A percentile compares a stretch with the other conserved stretches of the same genome.
Conservation (phyloP, 1,140 invertebrate genomes). For the Thereuonema tuberculata region DNA sequence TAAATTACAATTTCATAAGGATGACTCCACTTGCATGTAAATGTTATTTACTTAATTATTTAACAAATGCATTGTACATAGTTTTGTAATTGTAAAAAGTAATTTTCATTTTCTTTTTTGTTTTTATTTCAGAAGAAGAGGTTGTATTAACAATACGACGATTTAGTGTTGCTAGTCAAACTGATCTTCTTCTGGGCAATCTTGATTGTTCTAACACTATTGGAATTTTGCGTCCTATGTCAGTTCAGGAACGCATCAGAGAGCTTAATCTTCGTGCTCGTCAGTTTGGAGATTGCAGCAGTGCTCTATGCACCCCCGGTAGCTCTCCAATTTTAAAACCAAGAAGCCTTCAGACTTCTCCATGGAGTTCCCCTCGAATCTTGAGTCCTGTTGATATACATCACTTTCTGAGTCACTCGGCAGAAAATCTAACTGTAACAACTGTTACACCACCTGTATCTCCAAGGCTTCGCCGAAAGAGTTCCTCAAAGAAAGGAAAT, state of each 20-base stretch:
- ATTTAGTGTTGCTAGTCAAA: conserved; percentile 39
- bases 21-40: no score
- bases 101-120: no score
- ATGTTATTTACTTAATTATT: no score
- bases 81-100: no score
- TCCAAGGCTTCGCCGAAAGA: conserved; percentile 27
- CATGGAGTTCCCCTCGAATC: conserved; percentile 40
- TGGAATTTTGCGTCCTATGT: conserved; percentile 8
- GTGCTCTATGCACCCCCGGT: not conserved
- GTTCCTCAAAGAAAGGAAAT: conserved; percentile 7
- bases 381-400: conserved; percentile 38
- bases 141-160: conserved; percentile 16
- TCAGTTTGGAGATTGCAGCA: conserved; percentile 36
- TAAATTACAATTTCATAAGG: no score
- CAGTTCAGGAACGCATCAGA: conserved; percentile 33
- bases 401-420: conserved; percentile 37
- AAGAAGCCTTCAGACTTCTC: conserved; percentile 36
- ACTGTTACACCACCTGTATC: conserved; percentile 19
- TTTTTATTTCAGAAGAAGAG: conserved; percentile 3
- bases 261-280: conserved; percentile 38
- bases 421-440: conserved; percentile 33
- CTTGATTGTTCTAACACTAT: conserved; percentile 32
- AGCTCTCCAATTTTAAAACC: conserved; percentile 26
- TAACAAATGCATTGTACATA: no score
- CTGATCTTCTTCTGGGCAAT: conserved; percentile 36